A percentile compares a stretch with the other conserved stretches of the same genome.
Evolutionary conservation across 2,888 invertebrate genomes (phyloP).

Genomic region (Amblyjoppa fuscipennis): DNA sequence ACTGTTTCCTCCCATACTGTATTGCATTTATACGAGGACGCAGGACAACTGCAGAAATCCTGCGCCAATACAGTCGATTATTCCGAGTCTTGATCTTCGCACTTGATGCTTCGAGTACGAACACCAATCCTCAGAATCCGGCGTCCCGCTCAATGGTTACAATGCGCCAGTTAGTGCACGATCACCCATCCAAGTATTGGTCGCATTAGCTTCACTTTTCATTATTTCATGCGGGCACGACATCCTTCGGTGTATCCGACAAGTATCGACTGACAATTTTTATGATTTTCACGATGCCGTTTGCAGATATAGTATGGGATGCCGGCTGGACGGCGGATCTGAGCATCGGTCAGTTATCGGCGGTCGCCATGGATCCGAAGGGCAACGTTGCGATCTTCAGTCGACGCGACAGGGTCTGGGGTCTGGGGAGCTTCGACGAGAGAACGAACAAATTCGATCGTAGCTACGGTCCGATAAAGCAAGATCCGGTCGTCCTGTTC

Average conservation of each 20-base stretch:
- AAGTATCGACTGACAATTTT: not conserved
- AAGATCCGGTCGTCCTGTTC: conserved; percentile 89
- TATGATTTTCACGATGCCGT: not conserved
- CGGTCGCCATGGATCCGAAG: conserved; percentile 91
- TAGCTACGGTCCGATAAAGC: conserved; percentile 87
- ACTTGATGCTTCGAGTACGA: no score
- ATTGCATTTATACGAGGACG: no score
- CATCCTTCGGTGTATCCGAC: not conserved
- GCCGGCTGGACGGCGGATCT: conserved; percentile 74
- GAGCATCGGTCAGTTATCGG: conserved; percentile 92
- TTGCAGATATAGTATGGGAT: conserved; percentile 79
- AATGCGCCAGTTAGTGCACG: no score
- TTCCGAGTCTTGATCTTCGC: no score
- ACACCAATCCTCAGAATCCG: no score
- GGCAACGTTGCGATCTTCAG: conserved; percentile 94
- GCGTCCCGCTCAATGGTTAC: no score
- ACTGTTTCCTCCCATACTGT: no score
- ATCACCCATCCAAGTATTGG: no score
- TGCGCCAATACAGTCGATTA: no score
- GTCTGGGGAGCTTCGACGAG: conserved; percentile 87
- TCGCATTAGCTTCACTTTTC: no score
- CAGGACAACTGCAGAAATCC: no score
- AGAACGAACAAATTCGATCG: conserved; percentile 86
- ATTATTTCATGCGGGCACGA: no score
- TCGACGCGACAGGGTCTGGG: conserved; percentile 90